Evolutionary conservation across 2,797 vertebrate species (phyloP).

Genomic region (Hybognathus amarus): DNA sequence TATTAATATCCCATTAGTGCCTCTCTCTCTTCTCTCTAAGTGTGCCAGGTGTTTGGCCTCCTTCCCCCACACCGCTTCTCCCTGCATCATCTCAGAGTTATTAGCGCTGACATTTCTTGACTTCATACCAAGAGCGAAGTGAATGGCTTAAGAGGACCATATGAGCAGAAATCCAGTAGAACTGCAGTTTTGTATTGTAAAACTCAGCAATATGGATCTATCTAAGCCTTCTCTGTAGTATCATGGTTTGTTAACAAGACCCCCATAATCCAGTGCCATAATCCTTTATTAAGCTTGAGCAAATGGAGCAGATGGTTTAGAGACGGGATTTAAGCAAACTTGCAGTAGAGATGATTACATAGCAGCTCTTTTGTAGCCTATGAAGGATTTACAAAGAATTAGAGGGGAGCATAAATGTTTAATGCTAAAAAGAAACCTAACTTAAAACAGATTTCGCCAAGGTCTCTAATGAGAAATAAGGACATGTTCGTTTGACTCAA

Average conservation of each 20-base stretch:
- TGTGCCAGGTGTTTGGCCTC: conserved; percentile 11
- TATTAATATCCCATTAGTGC: conserved; percentile 41
- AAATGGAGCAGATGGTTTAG: conserved; percentile 42
- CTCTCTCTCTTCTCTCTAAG: conserved; percentile 16
- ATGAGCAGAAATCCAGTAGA: conserved; percentile 7
- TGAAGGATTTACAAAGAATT: conserved; percentile 29
- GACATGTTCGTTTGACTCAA: background rate
- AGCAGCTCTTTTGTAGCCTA: conserved; percentile 42
- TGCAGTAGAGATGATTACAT: conserved; percentile 23
- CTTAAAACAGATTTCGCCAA: conserved; percentile 19
- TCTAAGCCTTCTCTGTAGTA: conserved; percentile 11
- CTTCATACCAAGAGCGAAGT: conserved; percentile 6
- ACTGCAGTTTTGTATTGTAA: background rate
- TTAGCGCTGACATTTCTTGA: background rate
- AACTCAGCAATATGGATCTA: conserved; percentile 14
- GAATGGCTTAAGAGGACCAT: conserved; percentile 15
- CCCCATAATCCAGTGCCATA: conserved; percentile 39
- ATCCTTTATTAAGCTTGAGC: conserved; percentile 44
- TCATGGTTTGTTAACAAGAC: conserved; percentile 41
- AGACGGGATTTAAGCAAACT: conserved; percentile 37
- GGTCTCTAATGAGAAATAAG: background rate
- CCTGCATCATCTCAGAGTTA: conserved; percentile 10
- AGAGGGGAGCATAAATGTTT: conserved; percentile 28
- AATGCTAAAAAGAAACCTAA: conserved; percentile 6
- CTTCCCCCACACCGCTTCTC: background rate